Base-by-base conservation (phyloP, 1,140 invertebrate genomes). In the Brachionus rotundiformis region DNA sequence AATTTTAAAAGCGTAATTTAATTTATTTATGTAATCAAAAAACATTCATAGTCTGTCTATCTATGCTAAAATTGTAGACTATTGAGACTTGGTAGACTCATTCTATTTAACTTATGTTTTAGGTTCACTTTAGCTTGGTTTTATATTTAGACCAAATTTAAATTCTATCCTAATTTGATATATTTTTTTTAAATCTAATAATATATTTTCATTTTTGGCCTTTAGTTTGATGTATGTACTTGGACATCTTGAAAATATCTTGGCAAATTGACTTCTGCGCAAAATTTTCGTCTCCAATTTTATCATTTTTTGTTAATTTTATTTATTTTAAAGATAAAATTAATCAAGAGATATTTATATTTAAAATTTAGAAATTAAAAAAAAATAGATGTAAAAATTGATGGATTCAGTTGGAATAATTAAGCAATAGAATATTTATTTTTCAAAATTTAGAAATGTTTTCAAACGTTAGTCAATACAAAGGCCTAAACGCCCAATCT, bases 401-500 rank as follows among this genome's bases (percentile, higher is more conserved):
- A 54, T 54, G 47, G 47, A 19, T 54, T 8, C 47, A 54, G 47
- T 19, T 8, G n/a, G 23, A 54, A 16, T 8, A 54, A 6, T 7
- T 23, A 16, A 54, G 8, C 47, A 25, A 8, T 54, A 54, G 47
- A 54, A 54, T 54, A 54, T 19, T 54, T 23, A 54, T 54, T 19
- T 19, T 23, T 19, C n/a, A 49, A 54, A 49, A 19, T 23, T 27
- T 29, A 27, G 31, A 79, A 54, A 79, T 79, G 76, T 19, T 16
- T 33, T 29, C 44, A 59, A 39, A 8, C 25, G 47, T 49, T 7
- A 39, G 47, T 63, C 47, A 79, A 39, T 79, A 59, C 16, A 79
- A 31, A 39, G 76, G 76, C 33, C 47, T 79, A 13, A 79, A 59
- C 19, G 76, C 76, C 8, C 76, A 54, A 25, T 19, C 44, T 6